These are phyloP conservation scores for Scaptomyza hsui DNA, from an alignment of 1,140 invertebrate genomes.

Conservation along the genomic window DNA sequence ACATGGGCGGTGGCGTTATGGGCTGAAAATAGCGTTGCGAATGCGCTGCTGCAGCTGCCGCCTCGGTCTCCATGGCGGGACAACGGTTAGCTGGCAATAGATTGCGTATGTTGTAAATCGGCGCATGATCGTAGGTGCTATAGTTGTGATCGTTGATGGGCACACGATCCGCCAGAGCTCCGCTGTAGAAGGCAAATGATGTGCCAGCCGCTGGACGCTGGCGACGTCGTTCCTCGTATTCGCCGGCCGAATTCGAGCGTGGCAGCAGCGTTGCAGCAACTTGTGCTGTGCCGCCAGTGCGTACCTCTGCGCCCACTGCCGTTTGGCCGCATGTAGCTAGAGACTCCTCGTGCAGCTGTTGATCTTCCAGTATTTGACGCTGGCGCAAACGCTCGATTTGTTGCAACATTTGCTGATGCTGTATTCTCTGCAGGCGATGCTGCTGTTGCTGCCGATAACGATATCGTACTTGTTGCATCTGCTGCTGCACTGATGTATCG, in stretches of 20 bases:
- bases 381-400: constrained; percentile 7
- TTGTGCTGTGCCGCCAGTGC: not conserved
- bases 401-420: constrained; percentile 16
- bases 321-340: constrained; percentile 26
- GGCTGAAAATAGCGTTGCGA: constrained; percentile 69
- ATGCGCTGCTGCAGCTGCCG: constrained; percentile 29
- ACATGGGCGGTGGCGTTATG: constrained; percentile 56
- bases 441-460: constrained; percentile 11
- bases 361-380: constrained; percentile 2
- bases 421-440: constrained; percentile 6
- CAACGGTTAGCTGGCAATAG: constrained; percentile 48
- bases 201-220: constrained; percentile 46
- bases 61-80: constrained; percentile 49
- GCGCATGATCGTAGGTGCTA: constrained; percentile 60
- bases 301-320: not conserved
- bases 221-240: constrained; percentile 29
- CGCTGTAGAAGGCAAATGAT: constrained; percentile 70
- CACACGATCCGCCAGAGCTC: constrained; percentile 56
- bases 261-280: constrained; percentile 13
- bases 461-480: constrained; percentile 3
- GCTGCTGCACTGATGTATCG: constrained; percentile 20
- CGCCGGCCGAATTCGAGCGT: constrained; percentile 31
- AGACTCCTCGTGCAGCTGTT: constrained; percentile 26
- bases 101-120: constrained; percentile 14
- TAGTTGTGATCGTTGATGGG: constrained; percentile 69